phyloP scores from a whole-genome alignment of 2,797 vertebrate genomes.

The Eospalax fontanierii region DNA sequence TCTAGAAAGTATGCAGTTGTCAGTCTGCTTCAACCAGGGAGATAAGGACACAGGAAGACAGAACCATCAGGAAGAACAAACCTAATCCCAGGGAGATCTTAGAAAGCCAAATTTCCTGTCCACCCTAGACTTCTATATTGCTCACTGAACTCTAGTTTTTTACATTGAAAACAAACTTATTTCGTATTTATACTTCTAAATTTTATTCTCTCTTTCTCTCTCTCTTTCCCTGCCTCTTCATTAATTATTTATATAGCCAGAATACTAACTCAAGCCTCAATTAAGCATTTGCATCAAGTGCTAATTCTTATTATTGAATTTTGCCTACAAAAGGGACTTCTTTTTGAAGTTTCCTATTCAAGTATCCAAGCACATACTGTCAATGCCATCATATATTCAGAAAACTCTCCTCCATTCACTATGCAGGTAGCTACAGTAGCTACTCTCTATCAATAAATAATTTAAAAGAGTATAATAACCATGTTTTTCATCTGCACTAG shows the following conservation, averaged over 20 bases:
- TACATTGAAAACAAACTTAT: not conserved
- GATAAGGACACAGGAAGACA: not conserved
- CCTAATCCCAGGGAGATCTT: not conserved
- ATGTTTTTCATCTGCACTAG: not conserved
- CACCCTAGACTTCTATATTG: not conserved
- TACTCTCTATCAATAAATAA: not conserved
- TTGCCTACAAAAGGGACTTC: conserved; percentile 8
- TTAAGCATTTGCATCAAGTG: conserved; percentile 23
- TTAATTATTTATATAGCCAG: not conserved
- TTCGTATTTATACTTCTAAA: not conserved
- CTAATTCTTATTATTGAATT: conserved; percentile 57
- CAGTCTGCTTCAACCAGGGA: not conserved
- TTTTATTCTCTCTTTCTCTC: not conserved
- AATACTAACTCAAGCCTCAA: conserved; percentile 21
- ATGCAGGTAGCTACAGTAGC: not conserved
- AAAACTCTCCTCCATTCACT: conserved; percentile 38
- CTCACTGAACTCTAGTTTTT: not conserved
- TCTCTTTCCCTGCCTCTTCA: not conserved
- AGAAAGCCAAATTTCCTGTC: not conserved
- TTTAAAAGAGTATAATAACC: not conserved
- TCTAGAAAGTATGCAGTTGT: not conserved
- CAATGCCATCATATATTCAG: not conserved
- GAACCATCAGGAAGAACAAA: conserved; percentile 8
- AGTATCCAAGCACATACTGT: not conserved
- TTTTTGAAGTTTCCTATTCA: conserved; percentile 30